phyloP scores from a whole-genome alignment of 2,113 vertebrate genomes.

The Rhinoptilus africanus region DNA sequence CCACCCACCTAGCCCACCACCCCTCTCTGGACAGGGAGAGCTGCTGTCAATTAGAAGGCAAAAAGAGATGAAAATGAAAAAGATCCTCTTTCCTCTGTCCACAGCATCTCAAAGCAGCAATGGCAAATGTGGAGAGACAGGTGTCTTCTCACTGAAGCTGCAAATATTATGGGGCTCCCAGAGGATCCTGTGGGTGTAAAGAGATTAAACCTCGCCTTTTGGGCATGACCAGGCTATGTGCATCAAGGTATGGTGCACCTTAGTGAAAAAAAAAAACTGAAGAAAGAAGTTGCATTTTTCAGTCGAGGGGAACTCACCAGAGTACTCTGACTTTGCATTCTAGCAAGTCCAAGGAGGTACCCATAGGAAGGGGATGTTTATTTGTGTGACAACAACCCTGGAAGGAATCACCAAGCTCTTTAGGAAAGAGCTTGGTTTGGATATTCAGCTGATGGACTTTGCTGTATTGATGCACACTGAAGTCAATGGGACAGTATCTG shows the following conservation, averaged over 20 bases:
- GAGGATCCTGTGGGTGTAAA: not conserved
- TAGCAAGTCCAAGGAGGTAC: not conserved
- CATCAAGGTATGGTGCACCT: not conserved
- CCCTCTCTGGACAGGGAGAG: not conserved
- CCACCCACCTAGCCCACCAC: accelerated
- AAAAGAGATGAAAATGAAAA: not conserved
- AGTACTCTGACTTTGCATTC: not conserved
- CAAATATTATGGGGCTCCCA: not conserved
- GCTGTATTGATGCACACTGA: not conserved
- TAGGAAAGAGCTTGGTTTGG: not conserved
- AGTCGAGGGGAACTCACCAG: not conserved
- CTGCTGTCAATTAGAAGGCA: not conserved
- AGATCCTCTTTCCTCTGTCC: not conserved
- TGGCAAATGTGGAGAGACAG: not conserved
- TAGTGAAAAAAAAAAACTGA: not conserved
- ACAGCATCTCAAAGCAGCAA: not conserved
- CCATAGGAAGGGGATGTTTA: not conserved
- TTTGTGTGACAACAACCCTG: not conserved
- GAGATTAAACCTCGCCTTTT: not conserved
- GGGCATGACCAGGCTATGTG: not conserved
- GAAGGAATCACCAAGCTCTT: not conserved
- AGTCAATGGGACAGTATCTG: not conserved
- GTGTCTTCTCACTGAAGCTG: not conserved
- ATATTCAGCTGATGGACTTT: not conserved
- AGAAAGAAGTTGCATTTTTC: not conserved